Conservation (phyloP, 23 tunicate genomes). For the Halocynthia roretzi region DNA sequence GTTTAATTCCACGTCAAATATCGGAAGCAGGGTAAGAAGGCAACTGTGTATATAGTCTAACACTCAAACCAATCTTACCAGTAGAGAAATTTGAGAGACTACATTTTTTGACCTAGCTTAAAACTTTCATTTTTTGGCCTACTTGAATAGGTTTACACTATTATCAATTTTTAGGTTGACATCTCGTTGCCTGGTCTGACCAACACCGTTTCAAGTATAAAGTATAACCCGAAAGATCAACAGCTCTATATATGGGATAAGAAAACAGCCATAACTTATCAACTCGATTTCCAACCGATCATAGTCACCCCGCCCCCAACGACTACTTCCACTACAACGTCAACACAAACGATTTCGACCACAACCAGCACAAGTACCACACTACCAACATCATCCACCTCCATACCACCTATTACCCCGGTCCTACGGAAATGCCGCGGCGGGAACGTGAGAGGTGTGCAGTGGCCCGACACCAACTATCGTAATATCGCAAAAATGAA, state of each 20-base stretch:
- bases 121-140: not conserved
- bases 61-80: no score
- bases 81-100: no score
- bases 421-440: constrained; percentile 14
- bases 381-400: not conserved
- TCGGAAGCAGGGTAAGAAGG: constrained; percentile 41
- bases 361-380: not conserved
- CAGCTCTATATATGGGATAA: constrained; percentile 71
- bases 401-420: not conserved
- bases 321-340: constrained; percentile 27
- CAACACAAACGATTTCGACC: constrained; percentile 26
- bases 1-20: constrained; percentile 79
- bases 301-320: constrained; percentile 19
- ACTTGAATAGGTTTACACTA: no score
- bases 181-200: constrained; percentile 70
- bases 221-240: constrained; percentile 79
- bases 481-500: constrained; percentile 28
- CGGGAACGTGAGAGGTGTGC: constrained; percentile 37
- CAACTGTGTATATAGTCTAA: no score
- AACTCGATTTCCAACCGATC: constrained; percentile 49
- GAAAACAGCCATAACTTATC: constrained; percentile 40
- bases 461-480: constrained; percentile 51
- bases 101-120: not conserved
- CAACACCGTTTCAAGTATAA: constrained; percentile 46
- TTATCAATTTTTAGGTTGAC: constrained; percentile 21